Percentiles rank a stretch among this genome's conserved stretches.
These are phyloP conservation scores for Ostrea edulis DNA, from an alignment of 1,140 invertebrate genomes.

Conservation along the genomic window DNA sequence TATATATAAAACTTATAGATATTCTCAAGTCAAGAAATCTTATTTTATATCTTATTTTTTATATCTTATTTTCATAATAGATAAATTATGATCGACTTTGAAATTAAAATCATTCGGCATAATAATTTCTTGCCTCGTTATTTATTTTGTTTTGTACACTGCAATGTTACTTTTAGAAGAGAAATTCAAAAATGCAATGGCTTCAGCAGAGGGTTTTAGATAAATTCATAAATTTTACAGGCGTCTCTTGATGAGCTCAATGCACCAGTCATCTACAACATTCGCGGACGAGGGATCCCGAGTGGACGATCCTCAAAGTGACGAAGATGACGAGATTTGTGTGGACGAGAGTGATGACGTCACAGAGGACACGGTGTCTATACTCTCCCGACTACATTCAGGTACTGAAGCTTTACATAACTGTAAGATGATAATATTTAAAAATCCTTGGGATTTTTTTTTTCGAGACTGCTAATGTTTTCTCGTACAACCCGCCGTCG, in stretches of 20 bases:
- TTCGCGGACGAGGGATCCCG: constrained; percentile 45
- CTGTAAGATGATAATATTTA: background rate
- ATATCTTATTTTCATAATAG: too few relatives aligned
- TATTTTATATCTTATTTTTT: too few relatives aligned
- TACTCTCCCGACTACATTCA: constrained; percentile 43
- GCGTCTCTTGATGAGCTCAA: constrained; percentile 56
- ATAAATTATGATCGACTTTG: too few relatives aligned
- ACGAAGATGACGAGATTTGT: constrained; percentile 65
- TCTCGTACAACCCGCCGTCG: background rate
- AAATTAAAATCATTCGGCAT: too few relatives aligned
- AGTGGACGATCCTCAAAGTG: constrained; percentile 61
- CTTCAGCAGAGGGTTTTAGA: too few relatives aligned
- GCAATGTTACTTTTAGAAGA: too few relatives aligned
- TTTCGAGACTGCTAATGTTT: background rate
- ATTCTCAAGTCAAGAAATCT: too few relatives aligned
- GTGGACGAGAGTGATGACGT: constrained; percentile 65
- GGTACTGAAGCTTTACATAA: background rate
- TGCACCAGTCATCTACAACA: constrained; percentile 43
- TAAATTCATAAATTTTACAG: constrained; percentile 45
- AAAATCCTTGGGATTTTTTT: background rate
- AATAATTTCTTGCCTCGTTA: too few relatives aligned
- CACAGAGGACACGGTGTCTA: constrained; percentile 39
- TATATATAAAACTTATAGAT: too few relatives aligned
- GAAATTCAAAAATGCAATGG: too few relatives aligned
- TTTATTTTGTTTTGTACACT: too few relatives aligned